Percentiles rank a stretch among this genome's conserved stretches.
Conservation (phyloP, 2,888 invertebrate genomes). For the Zelleria hepariella region DNA sequence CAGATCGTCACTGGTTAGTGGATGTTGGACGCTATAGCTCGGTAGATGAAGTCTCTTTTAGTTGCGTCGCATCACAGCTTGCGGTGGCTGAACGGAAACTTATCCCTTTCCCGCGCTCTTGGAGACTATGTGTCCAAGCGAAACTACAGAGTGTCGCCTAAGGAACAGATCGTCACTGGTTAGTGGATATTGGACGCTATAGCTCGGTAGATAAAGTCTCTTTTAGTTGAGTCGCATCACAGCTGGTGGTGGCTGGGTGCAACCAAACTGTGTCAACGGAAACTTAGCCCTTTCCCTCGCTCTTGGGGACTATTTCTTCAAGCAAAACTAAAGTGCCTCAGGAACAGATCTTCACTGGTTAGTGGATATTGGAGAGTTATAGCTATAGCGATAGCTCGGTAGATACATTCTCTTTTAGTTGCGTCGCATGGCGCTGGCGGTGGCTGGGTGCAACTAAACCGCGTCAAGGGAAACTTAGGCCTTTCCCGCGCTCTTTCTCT, state of each 20-base stretch:
- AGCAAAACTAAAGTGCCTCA: conserved; percentile 89
- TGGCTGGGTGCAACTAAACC: conserved; percentile 95
- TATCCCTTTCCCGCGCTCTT: conserved; percentile 94
- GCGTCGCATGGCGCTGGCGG: conserved; percentile 94
- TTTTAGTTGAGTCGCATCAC: conserved; percentile 90
- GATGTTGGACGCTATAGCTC: conserved; percentile 72
- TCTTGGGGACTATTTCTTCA: conserved; percentile 97
- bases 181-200: background rate
- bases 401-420: no score
- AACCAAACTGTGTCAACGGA: conserved; percentile 98
- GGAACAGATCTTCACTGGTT: conserved; percentile 98
- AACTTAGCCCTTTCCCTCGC: conserved; percentile 96
- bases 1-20: conserved; percentile 96
- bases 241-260: conserved; percentile 85
- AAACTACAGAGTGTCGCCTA: conserved; percentile 81
- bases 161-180: conserved; percentile 95
- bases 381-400: no score
- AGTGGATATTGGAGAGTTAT: conserved; percentile 74
- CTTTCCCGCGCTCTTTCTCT: conserved; percentile 94
- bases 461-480: conserved; percentile 98
- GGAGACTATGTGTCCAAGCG: conserved; percentile 95
- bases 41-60: no score
- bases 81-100: conserved; percentile 98
- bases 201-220: no score
- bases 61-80: conserved; percentile 89